phyloP scores from a whole-genome alignment of 2,888 invertebrate species.

The Rotaria macrura region DNA sequence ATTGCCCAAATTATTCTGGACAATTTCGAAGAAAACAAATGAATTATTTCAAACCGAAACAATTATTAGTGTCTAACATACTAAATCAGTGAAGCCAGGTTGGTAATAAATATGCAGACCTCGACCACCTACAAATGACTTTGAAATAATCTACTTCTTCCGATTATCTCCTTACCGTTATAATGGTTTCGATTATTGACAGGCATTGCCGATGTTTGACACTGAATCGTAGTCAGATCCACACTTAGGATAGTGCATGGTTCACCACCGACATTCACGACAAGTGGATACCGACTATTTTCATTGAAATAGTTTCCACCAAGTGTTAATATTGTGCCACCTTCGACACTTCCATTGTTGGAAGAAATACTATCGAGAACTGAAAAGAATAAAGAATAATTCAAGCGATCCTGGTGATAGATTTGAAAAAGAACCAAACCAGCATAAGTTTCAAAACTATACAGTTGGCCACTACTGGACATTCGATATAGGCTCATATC shows the following conservation, averaged over 20 bases:
- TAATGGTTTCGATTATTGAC: too few relatives aligned
- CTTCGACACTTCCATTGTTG: slow-evolving; percentile 30
- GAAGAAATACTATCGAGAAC: slow-evolving; percentile 23
- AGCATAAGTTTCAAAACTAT: slow-evolving; percentile 25
- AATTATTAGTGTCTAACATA: too few relatives aligned
- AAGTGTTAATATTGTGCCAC: slow-evolving; percentile 32
- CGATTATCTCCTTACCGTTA: too few relatives aligned
- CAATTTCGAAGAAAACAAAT: too few relatives aligned
- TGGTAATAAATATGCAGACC: too few relatives aligned
- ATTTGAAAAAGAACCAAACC: neutral
- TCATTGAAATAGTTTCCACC: slow-evolving; percentile 32
- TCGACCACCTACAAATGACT: too few relatives aligned
- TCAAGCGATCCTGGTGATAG: too few relatives aligned
- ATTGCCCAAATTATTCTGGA: too few relatives aligned
- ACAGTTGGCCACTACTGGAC: slow-evolving; percentile 2
- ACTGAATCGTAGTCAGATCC: neutral
- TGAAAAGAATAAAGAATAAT: neutral
- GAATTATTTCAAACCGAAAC: too few relatives aligned
- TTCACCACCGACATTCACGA: neutral
- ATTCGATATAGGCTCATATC: neutral
- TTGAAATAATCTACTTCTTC: too few relatives aligned
- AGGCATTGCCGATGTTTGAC: neutral
- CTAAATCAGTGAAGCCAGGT: too few relatives aligned
- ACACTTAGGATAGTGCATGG: neutral
- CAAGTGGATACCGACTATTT: neutral